Percentiles rank a stretch among this genome's conserved stretches.
Conservation (phyloP, 92 coral and sea anemone genomes). For the Porites lobata region DNA sequence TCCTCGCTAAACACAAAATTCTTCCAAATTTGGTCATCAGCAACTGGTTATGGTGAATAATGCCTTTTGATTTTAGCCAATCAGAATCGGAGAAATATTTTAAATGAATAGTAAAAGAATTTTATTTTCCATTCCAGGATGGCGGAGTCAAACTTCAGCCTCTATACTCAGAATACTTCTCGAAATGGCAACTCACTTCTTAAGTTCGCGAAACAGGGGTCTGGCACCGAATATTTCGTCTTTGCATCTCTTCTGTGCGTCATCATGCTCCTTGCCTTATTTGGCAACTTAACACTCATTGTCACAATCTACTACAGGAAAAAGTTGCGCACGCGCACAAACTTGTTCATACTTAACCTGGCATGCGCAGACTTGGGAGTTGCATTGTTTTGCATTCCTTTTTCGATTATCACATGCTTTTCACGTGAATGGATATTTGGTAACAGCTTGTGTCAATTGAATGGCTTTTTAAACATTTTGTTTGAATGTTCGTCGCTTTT, state of each 20-base stretch:
- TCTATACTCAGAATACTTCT: neutral
- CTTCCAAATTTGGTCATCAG: too few species aligned
- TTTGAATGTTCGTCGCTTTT: constrained; percentile 74
- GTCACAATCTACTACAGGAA: constrained; percentile 66
- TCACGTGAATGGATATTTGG: constrained; percentile 81
- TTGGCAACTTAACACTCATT: constrained; percentile 73
- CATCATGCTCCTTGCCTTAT: constrained; percentile 73
- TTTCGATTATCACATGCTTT: constrained; percentile 78
- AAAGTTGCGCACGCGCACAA: constrained; percentile 85
- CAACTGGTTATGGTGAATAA: too few species aligned
- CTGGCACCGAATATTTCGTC: constrained; percentile 55
- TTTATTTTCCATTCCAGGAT: neutral
- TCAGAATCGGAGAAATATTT: too few species aligned
- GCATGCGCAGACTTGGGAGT: constrained; percentile 84
- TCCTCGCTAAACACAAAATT: too few species aligned
- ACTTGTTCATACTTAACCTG: constrained; percentile 79
- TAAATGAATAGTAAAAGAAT: too few species aligned
- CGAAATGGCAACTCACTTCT: neutral
- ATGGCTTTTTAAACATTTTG: constrained; percentile 77
- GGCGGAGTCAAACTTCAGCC: neutral
- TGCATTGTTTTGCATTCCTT: constrained; percentile 75
- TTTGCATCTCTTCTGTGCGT: constrained; percentile 61
- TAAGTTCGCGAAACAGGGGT: constrained; percentile 7
- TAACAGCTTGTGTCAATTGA: constrained; percentile 70
- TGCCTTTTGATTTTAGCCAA: too few species aligned